Conservation (phyloP, 2,113 vertebrate genomes). For the Chelonoidis abingdonii region DNA sequence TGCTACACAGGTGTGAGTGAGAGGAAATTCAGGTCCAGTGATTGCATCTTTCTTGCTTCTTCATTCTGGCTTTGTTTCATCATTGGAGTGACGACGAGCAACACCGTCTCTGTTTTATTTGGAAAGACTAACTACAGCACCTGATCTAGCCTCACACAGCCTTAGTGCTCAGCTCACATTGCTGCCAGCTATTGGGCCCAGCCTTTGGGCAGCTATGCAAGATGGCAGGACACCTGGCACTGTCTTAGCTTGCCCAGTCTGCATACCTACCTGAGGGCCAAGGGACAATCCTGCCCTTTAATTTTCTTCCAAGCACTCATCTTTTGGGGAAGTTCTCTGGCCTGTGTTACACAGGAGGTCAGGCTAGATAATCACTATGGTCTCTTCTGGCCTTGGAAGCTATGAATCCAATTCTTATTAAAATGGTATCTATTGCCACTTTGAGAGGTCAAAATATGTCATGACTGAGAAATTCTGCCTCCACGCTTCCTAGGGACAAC, state of each 20-base stretch:
- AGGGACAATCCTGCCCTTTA: neutral
- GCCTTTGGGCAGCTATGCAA: neutral
- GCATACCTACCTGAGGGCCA: too few species aligned
- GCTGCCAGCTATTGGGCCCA: neutral
- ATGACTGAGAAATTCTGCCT: neutral
- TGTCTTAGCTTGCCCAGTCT: neutral
- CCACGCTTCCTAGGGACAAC: neutral
- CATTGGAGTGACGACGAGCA: rapidly evolving
- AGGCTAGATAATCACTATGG: neutral
- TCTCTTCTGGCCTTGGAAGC: neutral
- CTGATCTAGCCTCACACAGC: neutral
- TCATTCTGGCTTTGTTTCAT: neutral
- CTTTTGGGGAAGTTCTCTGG: neutral
- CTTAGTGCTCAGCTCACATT: neutral
- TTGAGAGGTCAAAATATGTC: neutral
- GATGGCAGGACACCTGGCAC: neutral
- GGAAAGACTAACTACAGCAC: rapidly evolving
- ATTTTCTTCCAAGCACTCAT: neutral
- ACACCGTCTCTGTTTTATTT: neutral
- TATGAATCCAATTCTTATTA: neutral
- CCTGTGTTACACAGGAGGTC: neutral
- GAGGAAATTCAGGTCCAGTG: neutral
- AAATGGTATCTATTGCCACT: neutral
- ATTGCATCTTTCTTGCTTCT: neutral
- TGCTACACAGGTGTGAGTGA: neutral